Base-by-base conservation (phyloP, 2,888 invertebrate species). In the Tachina fera region DNA sequence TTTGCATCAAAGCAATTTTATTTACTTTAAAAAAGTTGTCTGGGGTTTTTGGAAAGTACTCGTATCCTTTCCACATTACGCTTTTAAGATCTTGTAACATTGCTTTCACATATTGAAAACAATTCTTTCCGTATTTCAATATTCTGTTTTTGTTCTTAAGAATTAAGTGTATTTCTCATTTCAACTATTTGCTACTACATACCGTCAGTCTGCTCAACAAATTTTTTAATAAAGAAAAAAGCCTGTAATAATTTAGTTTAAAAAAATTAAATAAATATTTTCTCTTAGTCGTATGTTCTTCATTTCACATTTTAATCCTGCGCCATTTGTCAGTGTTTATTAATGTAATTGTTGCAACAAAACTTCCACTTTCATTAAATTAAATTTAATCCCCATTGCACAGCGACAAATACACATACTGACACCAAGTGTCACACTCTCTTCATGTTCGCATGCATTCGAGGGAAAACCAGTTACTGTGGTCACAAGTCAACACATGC, bases 321-420 rank as follows among this genome's bases (percentile, higher is more conserved):
- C 51, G n/a, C 47, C 45, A 70, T 81, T 81, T 81, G 81, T 81
- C 81, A 81, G 47, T 53, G 31, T 60, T 75, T 75, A 75, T 81
- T 81, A 81, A 61, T 70, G 53, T 75, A 81, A 81, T 70, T 70
- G 75, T 47, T 70, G 75, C 53, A 75, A 60, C 75, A 75, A 81
- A 75, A 81, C 81, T 75, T 81, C 81, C 51, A 75, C 81, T 81
- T 81, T 75, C 75, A 81, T 81, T 81, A 75, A 81, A 68, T 70
- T 81, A 68, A 81, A 75, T 19, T 70, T 75, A 81, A 81, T 75
- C 75, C 81, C 45, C 60, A 43, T 3, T 65, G 45, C 74, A 74
- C 74, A 75, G 14, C 22, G 45, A 45, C 74, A 70, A 61, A 61
- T 39, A 81, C 19, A 39, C 58, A 65, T 53, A 41, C 47, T 68